These are phyloP conservation scores for Silvanus unidentatus DNA, from an alignment of 2,888 invertebrate genomes.

Conservation along the genomic window DNA sequence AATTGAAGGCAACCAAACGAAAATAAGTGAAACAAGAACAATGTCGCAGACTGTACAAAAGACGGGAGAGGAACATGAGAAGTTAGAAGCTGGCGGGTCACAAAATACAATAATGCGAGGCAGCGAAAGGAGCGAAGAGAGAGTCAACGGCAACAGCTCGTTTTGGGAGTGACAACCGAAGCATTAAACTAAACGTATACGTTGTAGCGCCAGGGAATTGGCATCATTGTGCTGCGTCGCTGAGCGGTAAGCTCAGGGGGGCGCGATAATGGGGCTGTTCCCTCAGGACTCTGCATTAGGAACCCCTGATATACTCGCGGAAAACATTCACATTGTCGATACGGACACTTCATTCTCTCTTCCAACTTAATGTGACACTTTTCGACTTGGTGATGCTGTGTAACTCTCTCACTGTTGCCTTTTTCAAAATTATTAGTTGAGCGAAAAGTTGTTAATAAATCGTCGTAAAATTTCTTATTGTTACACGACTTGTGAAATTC, in stretches of 20 bases:
- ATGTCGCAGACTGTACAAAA: too few species aligned
- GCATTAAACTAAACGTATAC: conserved; percentile 46
- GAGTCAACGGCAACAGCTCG: conserved; percentile 17
- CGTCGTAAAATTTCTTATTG: too few species aligned
- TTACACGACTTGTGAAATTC: too few species aligned
- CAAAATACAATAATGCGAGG: neutral
- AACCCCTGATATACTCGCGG: conserved; percentile 24
- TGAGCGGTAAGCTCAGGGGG: conserved; percentile 35
- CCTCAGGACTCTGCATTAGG: conserved; percentile 42
- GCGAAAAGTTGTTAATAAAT: too few species aligned
- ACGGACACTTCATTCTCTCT: conserved; percentile 22
- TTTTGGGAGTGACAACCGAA: conserved; percentile 42
- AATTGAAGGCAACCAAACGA: too few species aligned
- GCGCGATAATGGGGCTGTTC: conserved; percentile 46
- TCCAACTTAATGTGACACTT: conserved; percentile 35
- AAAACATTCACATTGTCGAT: conserved; percentile 24
- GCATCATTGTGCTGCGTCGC: conserved; percentile 42
- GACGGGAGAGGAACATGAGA: too few species aligned
- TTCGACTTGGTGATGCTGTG: conserved; percentile 31
- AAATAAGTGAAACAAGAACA: too few species aligned
- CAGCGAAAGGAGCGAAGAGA: conserved; percentile 5
- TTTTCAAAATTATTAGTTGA: too few species aligned
- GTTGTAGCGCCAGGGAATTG: conserved; percentile 44
- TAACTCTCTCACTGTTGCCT: too few species aligned
- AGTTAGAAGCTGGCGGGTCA: too few species aligned